phyloP scores from a whole-genome alignment of 2,797 vertebrate species.

The Smutsia gigantea region DNA sequence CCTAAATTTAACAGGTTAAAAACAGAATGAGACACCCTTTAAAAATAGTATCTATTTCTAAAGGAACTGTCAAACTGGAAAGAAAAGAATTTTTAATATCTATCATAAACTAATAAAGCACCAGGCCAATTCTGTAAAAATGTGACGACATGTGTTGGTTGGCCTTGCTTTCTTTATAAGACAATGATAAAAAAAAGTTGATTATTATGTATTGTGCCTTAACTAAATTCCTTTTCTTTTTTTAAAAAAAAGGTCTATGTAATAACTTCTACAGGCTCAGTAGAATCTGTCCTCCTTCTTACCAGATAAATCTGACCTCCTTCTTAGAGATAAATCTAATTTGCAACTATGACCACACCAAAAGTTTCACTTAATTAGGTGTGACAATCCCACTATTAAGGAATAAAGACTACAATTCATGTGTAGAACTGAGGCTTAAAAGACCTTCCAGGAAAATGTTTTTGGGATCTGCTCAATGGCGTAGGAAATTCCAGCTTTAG shows the following conservation, averaged over 20 bases:
- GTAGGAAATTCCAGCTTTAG: background rate
- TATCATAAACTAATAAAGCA: slow-evolving; percentile 5
- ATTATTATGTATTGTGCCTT: background rate
- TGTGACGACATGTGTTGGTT: background rate
- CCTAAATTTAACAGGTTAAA: slow-evolving; percentile 17
- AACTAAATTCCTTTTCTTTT: background rate
- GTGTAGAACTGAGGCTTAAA: background rate
- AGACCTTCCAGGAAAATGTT: background rate
- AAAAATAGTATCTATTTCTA: slow-evolving; percentile 19
- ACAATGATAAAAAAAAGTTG: background rate
- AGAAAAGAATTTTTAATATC: background rate
- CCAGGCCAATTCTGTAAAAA: background rate
- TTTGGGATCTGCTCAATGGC: background rate
- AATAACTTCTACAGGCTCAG: background rate
- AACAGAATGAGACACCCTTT: slow-evolving; percentile 22
- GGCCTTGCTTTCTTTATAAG: slow-evolving; percentile 2
- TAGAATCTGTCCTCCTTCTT: background rate
- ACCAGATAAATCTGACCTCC: background rate
- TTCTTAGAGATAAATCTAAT: slow-evolving; percentile 13
- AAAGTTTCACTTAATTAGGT: slow-evolving; percentile 32
- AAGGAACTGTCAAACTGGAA: background rate
- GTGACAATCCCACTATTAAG: background rate
- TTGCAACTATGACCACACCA: background rate
- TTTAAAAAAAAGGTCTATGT: background rate
- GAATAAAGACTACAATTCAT: background rate